Evolutionary conservation across 2,797 vertebrate genomes (phyloP), one percentile per base, ranked within the genome.

Genomic region (Poecilia gillii): DNA sequence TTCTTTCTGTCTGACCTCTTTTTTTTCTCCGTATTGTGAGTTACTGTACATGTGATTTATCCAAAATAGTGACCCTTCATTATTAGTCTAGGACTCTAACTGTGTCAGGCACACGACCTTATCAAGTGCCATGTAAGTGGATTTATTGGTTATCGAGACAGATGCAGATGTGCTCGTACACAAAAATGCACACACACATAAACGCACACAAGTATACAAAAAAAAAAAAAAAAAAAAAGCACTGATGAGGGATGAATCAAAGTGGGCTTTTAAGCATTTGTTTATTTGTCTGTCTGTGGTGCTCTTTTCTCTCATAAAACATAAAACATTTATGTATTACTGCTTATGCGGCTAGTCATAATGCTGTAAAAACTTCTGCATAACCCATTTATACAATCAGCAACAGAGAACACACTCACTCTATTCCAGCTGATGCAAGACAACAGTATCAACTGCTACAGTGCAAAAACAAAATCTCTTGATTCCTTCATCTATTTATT

Each of bases 211-310:
- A 5, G 1, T 6, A 31, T 6, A 62, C 5, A 31, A 5, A 62
- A 33, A 33, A 33, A 33, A 33, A 33, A 33, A 33, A 4, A 57
- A 28, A 59, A 64, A 36, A 23, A 8, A 33, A 39, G 64, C 8
- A 13, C 64, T 68, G 36, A 68, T 68, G 64, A 41, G 36, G 39
- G 64, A 39, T 68, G 36, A 68, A 62, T 85, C 84, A 84, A 86
- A 91, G 77, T 88, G 82, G 79, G 84, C 88, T 92, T 87, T 91
- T 83, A 89, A 86, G 82, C 82, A 72, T 84, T 68, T 68, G 36
- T 41, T 68, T 41, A 70, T 43, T 45, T 81, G 70, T 43, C 53
- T 80, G 70, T 33, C 47, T 14, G n/a, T 57, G 41, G 9, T 43
- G 47, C 36, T 45, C 62, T 71, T 53, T 49, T 75, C 59, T 57